Evolutionary conservation across 1,140 invertebrate genomes (phyloP), one percentile per base, ranked within the genome.

Genomic region (Drosophila albomicans): DNA sequence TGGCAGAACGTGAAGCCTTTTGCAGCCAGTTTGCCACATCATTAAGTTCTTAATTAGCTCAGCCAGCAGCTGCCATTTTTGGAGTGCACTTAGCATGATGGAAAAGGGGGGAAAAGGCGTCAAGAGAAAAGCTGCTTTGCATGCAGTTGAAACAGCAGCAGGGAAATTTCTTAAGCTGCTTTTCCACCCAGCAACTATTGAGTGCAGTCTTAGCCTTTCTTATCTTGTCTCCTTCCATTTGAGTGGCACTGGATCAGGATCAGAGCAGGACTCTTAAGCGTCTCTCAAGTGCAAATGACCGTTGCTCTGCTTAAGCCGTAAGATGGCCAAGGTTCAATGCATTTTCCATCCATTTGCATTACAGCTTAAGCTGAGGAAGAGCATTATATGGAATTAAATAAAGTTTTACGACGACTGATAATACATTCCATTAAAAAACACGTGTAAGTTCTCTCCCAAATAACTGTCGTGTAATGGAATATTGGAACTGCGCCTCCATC

Each of bases 21-120:
- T 68, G 46, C 58, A 68, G 64, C 48, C 57, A 61, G 49, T 76
- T 79, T 76, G 66, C 54, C 76, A 79, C 61, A 62, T 76, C 73
- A 71, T 71, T 70, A 66, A 65, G 58, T 75, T 65, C 61, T 61
- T 66, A 75, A 78, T 78, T 78, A 78, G 72, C 61, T 43, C 41
- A 64, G 41, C 16, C 43, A 64, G 54, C 45, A 69, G 64, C 62
- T 72, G 58, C 52, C 30, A 30, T 56, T 35, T 46, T 59, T 52
- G 2, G 10, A 57, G 64, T 57, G 52, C 52, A 35, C 52, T 67
- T 15, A 28, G 1, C 7, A 46, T 16, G 3, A 10, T 10, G 10
- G 20, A 11, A 20, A 15, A 45, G 7, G 28, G 15, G 51, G n/a
- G 6, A 54, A 7, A 61, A 32, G 49, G 32, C 1, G 1, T 13